Conservation (phyloP, 2,888 invertebrate genomes). For the Hermaeophaga mercurialis region DNA sequence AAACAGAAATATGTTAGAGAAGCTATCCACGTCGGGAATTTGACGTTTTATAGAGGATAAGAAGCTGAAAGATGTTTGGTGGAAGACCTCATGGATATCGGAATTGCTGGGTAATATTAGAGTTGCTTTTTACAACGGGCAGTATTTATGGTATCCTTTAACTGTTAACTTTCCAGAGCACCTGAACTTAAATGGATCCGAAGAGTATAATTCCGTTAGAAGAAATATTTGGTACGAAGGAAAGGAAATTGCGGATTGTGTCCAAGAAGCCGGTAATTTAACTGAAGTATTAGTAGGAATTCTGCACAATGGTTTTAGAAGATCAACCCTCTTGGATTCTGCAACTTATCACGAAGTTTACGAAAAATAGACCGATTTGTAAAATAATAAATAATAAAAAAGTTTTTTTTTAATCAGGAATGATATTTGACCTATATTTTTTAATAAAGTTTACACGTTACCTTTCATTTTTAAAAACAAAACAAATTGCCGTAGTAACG, state of each 20-base stretch:
- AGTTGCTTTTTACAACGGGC: slow-evolving; percentile 79
- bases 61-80: slow-evolving; percentile 36
- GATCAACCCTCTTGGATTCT: slow-evolving; percentile 78
- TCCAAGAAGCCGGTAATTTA: slow-evolving; percentile 69
- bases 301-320: slow-evolving; percentile 83
- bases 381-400: background rate
- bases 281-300: slow-evolving; percentile 75
- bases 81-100: slow-evolving; percentile 46
- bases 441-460: too few relatives aligned
- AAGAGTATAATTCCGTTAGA: slow-evolving; percentile 66
- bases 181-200: slow-evolving; percentile 69
- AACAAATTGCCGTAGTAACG: too few relatives aligned
- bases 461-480: too few relatives aligned
- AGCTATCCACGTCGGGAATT: slow-evolving; percentile 84
- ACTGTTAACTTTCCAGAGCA: slow-evolving; percentile 76
- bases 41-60: slow-evolving; percentile 39
- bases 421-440: too few relatives aligned
- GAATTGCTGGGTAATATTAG: slow-evolving; percentile 69
- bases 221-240: slow-evolving; percentile 71
- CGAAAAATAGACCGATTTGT: slow-evolving; percentile 34
- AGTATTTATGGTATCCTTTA: slow-evolving; percentile 81
- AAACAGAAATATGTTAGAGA: slow-evolving; percentile 66
- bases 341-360: slow-evolving; percentile 63
- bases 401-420: too few relatives aligned
- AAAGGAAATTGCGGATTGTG: slow-evolving; percentile 73